Conservation (phyloP, 2,113 vertebrate species). For the Nothocercus julius region DNA sequence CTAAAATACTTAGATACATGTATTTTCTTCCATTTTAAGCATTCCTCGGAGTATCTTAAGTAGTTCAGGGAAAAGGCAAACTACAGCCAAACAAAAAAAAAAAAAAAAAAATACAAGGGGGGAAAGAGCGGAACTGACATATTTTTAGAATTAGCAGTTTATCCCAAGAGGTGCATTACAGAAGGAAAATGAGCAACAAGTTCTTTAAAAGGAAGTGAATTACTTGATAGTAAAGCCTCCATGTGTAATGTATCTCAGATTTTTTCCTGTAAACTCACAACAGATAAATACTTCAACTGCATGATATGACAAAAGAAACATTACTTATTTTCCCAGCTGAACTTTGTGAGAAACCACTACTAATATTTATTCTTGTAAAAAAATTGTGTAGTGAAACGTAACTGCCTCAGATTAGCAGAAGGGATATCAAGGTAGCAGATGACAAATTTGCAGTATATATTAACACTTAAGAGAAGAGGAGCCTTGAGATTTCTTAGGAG, state of each 20-base stretch:
- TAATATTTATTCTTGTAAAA: conserved; percentile 32
- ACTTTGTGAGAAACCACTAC: not conserved
- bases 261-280: not conserved
- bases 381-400: conserved; percentile 19
- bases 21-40: conserved; percentile 21
- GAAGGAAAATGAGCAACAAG: conserved; percentile 65
- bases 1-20: conserved; percentile 1
- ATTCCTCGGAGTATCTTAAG: conserved; percentile 36
- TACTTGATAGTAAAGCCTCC: conserved; percentile 11
- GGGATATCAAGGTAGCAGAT: not conserved
- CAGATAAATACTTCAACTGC: conserved; percentile 38
- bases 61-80: conserved; percentile 31
- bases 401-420: not conserved
- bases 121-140: conserved; percentile 54
- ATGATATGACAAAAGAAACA: not conserved
- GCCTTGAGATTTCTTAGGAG: not conserved
- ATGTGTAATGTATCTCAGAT: not conserved
- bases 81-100: conserved; percentile 15
- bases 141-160: conserved; percentile 69
- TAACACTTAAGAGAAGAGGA: not conserved
- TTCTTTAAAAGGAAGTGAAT: conserved; percentile 60
- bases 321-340: not conserved
- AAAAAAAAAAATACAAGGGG: not conserved
- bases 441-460: not conserved
- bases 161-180: conserved; percentile 64